Evolutionary conservation across 2,888 invertebrate genomes (phyloP), one percentile per base, ranked within the genome.

Genomic region (Drosophila mettleri): DNA sequence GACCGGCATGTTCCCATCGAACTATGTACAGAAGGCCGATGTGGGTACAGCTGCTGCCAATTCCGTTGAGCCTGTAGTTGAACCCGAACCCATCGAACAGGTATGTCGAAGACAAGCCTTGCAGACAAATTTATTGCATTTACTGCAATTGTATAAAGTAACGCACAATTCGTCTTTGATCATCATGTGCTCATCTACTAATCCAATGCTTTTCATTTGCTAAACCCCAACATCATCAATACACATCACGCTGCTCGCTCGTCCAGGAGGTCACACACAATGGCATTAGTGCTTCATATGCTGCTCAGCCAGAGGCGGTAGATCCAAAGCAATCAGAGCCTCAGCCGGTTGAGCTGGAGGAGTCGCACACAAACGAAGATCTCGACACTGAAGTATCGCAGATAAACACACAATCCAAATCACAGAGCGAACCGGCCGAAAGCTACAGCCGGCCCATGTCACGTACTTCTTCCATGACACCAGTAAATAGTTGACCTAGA

Each of bases 1-100:
- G 72, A 94, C 94, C 10, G 99, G 99, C 59, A 98, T 99, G 79
- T 99, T 99, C 93, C 99, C 99, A 0, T 98, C 98, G 2, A 99
- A 98, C 93, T 99, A 99, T 93, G 99, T 97, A 58, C 96, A 96
- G 87, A 95, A 94, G 49, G 95, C 94, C 1, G 94, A 94, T 77
- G 93, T 92, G 33, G 92, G 93, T 0, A 74, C 75, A 24, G 78
- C 89, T 12, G 71, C 74, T 12, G 22, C 20, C 70, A 58, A 33
- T 36, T 14, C 66, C 41, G 60, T 61, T 43, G 69, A 66, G 33
- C 58, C 75, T 34, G 24, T 59, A 34, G 52, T 52, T 55, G 60
- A 64, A 5, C 38, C 38, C 10, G 38, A 52, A 14, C 27, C 36
- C 38, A 18, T 59, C 1, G 87, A 87, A 5, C 88, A 86, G 86